These are phyloP conservation scores for Scrobipalpa costella DNA, from an alignment of 2,888 invertebrate genomes.

Conservation along the genomic window DNA sequence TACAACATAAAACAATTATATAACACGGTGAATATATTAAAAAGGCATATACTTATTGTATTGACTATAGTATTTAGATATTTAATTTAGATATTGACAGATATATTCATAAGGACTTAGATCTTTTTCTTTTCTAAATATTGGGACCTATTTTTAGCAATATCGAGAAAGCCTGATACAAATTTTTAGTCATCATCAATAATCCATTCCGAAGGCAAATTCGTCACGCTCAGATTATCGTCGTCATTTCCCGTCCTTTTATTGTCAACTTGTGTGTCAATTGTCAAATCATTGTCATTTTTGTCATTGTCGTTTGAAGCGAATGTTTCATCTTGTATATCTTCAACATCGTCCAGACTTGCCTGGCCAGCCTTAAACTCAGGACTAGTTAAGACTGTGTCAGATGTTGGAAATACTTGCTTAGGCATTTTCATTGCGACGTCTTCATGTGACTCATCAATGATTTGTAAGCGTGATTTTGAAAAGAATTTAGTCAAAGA, in stretches of 20 bases:
- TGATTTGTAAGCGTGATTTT: slow-evolving; percentile 70
- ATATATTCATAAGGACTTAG: not conserved
- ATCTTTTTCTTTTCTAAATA: too few relatives aligned
- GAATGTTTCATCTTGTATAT: slow-evolving; percentile 60
- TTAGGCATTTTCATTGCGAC: slow-evolving; percentile 51
- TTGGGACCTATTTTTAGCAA: too few relatives aligned
- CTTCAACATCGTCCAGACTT: slow-evolving; percentile 73
- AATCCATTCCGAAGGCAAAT: slow-evolving; percentile 17
- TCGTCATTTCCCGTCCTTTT: not conserved
- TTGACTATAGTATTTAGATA: not conserved
- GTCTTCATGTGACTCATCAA: slow-evolving; percentile 70
- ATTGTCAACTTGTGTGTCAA: slow-evolving; percentile 12
- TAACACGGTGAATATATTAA: not conserved
- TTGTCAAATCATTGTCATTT: slow-evolving; percentile 6
- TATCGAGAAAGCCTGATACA: not conserved
- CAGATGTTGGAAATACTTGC: slow-evolving; percentile 26
- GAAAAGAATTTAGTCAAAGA: slow-evolving; percentile 72
- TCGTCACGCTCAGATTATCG: slow-evolving; percentile 4
- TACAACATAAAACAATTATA: slow-evolving; percentile 14
- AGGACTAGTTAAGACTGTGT: slow-evolving; percentile 28
- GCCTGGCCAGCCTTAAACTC: slow-evolving; percentile 60
- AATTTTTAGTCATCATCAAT: slow-evolving; percentile 9
- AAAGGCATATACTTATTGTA: slow-evolving; percentile 16
- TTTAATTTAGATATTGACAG: not conserved
- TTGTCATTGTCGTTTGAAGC: slow-evolving; percentile 1